Evolutionary conservation across 1,140 invertebrate genomes (phyloP).

Genomic region (Drosophila pandora): DNA sequence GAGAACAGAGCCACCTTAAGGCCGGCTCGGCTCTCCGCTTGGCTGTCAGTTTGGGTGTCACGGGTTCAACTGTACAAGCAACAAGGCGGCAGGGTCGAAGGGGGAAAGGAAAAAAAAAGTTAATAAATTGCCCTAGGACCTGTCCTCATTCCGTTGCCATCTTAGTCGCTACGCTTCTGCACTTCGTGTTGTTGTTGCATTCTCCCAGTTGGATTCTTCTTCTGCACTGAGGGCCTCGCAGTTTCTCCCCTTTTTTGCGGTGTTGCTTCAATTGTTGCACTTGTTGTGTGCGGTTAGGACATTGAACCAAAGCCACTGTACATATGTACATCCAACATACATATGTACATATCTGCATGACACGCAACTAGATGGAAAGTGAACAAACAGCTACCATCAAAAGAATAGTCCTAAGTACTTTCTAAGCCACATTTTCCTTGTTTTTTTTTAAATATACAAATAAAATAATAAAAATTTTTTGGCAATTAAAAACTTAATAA

Average conservation of each 20-base stretch:
- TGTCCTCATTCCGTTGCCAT: conserved; percentile 50
- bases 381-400: conserved; percentile 13
- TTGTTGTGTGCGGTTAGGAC: conserved; percentile 74
- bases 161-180: conserved; percentile 45
- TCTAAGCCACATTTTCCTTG: no score
- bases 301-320: conserved; percentile 63
- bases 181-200: conserved; percentile 18
- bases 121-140: conserved; percentile 60
- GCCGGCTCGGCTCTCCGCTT: neutral
- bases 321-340: neutral
- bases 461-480: neutral
- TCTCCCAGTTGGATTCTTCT: conserved; percentile 14
- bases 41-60: conserved; percentile 6
- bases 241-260: conserved; percentile 30
- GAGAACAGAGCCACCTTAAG: neutral
- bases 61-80: conserved; percentile 49
- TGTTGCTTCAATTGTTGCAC: conserved; percentile 61
- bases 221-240: neutral
- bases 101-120: conserved; percentile 26
- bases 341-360: conserved; percentile 3
- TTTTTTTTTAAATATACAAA: no score
- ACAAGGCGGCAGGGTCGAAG: neutral
- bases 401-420: conserved; percentile 3
- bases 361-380: conserved; percentile 33
- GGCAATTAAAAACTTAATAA: neutral